Conservation (phyloP, 30 jellyfish, hydroid and myxozoan species). For the Rhopilema esculentum region DNA sequence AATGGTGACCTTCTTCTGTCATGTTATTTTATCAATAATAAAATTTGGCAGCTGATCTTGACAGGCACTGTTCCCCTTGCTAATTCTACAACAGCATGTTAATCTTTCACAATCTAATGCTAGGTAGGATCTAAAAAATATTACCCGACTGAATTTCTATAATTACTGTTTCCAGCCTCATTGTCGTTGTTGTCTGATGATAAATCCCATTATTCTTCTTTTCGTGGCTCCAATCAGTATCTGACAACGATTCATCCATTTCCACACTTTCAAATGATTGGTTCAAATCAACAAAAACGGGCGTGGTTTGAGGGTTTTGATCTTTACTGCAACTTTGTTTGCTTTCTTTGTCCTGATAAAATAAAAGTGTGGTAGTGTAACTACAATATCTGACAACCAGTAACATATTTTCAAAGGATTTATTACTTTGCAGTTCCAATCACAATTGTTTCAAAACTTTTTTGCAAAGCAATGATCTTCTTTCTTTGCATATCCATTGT, state of each 20-base stretch:
- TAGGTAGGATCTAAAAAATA: background rate
- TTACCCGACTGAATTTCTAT: background rate
- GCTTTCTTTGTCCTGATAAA: background rate
- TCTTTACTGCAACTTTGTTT: background rate
- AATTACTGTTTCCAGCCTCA: background rate
- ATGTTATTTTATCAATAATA: background rate
- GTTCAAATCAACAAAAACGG: background rate
- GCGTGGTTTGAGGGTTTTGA: background rate
- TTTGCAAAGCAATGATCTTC: background rate
- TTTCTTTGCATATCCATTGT: background rate
- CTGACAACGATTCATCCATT: background rate
- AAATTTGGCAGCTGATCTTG: no score
- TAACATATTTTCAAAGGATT: background rate
- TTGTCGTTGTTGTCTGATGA: background rate
- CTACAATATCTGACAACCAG: background rate
- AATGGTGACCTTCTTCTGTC: background rate
- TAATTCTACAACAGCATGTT: background rate
- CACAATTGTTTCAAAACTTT: background rate
- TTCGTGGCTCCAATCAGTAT: background rate
- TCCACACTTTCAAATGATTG: background rate
- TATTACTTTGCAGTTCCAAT: background rate
- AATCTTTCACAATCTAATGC: background rate
- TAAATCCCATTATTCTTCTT: background rate
- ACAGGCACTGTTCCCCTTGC: background rate
- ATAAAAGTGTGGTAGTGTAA: background rate